Percentiles rank a stretch among this genome's conserved stretches.
Conservation (phyloP, 2,888 invertebrate genomes). For the Latrodectus hesperus region DNA sequence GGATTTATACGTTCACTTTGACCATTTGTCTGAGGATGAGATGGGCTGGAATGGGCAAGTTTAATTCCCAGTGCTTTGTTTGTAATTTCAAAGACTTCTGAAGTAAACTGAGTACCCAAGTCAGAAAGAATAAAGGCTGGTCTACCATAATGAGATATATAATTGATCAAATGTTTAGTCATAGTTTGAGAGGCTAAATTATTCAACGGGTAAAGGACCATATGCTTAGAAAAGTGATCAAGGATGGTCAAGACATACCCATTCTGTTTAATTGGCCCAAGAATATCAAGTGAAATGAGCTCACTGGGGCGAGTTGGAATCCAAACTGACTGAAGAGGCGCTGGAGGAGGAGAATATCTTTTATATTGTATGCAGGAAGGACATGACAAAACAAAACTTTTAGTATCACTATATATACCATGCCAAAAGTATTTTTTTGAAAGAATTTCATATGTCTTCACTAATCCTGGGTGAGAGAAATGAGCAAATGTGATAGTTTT, state of each 20-base stretch:
- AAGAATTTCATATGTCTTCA: too few relatives aligned
- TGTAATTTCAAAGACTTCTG: background rate
- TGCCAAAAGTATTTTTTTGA: background rate
- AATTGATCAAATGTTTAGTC: background rate
- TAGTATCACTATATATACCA: background rate
- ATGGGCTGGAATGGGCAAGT: background rate
- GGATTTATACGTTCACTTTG: background rate
- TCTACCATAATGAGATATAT: slow-evolving; percentile 3
- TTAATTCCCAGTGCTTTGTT: background rate
- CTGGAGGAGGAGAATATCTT: background rate
- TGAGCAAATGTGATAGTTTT: too few relatives aligned
- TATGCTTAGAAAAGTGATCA: background rate
- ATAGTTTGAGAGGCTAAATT: background rate
- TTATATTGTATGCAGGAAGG: background rate
- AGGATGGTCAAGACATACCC: background rate
- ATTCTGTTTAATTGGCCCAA: background rate
- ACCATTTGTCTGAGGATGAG: background rate
- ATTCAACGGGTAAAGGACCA: background rate
- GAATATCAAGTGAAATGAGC: background rate
- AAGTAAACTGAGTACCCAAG: slow-evolving; percentile 7
- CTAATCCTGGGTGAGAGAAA: too few relatives aligned
- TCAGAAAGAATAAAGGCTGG: background rate
- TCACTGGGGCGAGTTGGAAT: background rate
- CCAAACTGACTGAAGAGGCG: background rate
- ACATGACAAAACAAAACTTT: background rate